Base-by-base conservation (phyloP, 2,888 invertebrate species). In the Heliconius charithonia region DNA sequence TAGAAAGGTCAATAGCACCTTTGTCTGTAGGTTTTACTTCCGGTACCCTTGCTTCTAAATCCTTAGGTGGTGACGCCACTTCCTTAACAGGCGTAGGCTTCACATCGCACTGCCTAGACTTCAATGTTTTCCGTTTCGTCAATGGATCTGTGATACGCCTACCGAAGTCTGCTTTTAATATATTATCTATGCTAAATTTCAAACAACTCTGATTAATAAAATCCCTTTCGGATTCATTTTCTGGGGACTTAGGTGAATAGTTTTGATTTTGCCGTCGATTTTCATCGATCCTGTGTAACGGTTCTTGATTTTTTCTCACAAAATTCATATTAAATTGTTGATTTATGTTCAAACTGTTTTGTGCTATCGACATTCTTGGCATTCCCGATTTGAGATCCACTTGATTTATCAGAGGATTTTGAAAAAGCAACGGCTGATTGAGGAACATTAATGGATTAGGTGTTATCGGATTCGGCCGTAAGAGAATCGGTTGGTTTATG, bases 131-230 rank as follows among this genome's bases (percentile, higher is more conserved):
- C 78, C 96, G 93, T 80, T 96, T 97, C 73, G 95, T 95, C 77
- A 97, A 92, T 19, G 97, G 97, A 85, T 97, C 96, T 0, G 96
- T 96, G 62, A 97, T 96, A 70, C 96, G 88, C 51, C 97, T 94
- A 0, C 98, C 98, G 83, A 98, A 98, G 88, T 98, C 98, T 0
- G 98, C 98, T 86, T 97, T 96, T 37, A 98, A 91, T 81, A 98
- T 98, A 90, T 98, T 98, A 86, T 97, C 97, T 88, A 98, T 98
- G 86, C 98, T 98, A 93, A 98, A 98, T 84, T 97, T 97, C 51
- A 98, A 89, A 83, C 96, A 96, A 71, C 94, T 94, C 81, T 96
- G 96, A 81, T 96, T 95, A 0, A 94, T 93, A 16, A 90, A 92
- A 78, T 95, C 93, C 22, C 92, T 90, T 4, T 87, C 90, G 0